Evolutionary conservation across 1,140 invertebrate genomes (phyloP).

Genomic region (Cydia fagiglandana): DNA sequence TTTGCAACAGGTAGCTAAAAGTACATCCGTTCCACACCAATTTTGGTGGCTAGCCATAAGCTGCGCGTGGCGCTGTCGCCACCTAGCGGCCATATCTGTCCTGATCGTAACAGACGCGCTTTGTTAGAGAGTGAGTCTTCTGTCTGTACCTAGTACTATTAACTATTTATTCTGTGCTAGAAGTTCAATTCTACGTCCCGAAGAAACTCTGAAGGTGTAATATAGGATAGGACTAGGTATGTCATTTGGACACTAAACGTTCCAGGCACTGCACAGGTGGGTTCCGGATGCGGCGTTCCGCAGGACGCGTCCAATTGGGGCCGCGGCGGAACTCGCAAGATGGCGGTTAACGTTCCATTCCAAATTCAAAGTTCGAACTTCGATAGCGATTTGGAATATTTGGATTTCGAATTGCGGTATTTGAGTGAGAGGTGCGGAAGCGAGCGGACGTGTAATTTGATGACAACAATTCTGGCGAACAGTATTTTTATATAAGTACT

Average conservation of each 20-base stretch:
- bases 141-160: too few species aligned
- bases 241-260: neutral
- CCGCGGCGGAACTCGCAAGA: conserved; percentile 40
- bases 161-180: too few species aligned
- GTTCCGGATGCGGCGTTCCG: conserved; percentile 43
- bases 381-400: conserved; percentile 30
- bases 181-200: neutral
- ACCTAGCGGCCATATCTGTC: too few species aligned
- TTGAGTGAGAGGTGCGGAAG: neutral
- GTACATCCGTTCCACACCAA: too few species aligned
- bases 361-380: conserved; percentile 39
- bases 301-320: conserved; percentile 54
- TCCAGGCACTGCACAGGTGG: conserved; percentile 12
- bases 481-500: neutral
- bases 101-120: too few species aligned
- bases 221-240: neutral
- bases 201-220: neutral
- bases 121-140: too few species aligned
- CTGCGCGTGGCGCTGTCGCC: too few species aligned
- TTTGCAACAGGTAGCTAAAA: too few species aligned
- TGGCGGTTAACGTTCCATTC: conserved; percentile 34
- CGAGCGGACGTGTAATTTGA: neutral
- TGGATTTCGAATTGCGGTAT: conserved; percentile 25
- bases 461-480: neutral
- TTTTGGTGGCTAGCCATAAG: too few species aligned